Evolutionary conservation across 2,113 vertebrate genomes (phyloP), one percentile per base, ranked within the genome.

Genomic region (Epinephelus cyanopodus): DNA sequence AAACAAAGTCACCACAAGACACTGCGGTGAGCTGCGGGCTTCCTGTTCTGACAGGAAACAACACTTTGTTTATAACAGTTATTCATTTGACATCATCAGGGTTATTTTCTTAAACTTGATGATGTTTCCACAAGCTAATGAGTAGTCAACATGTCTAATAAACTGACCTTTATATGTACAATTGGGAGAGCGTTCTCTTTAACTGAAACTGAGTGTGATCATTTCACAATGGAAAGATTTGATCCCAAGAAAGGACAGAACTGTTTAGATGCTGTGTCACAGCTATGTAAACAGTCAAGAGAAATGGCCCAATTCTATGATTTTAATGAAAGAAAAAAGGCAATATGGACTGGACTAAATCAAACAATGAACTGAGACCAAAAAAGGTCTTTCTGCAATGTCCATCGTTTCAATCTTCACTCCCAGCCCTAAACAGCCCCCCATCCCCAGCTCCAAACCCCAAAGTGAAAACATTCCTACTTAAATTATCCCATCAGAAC

Each of bases 401-500:
- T 80, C 70, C 69, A 83, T 71, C 60, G 72, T 77, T 77, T 85
- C 66, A 79, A 25, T 83, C 77, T 81, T 63, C 50, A 78, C 50
- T 54, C 60, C 19, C 14, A 53, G 29, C 64, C 48, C 72, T 19
- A 13, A 68, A 63, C 58, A 78, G 19, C 52, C 47, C 42, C 58
- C 64, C 48, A 66, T 25, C 63, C 57, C 45, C 33, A 5, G 17
- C 74, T 74, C 56, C 61, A 77, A 79, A 60, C 33, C 88, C 92
- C 74, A 85, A 83, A 89, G 92, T 90, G 89, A 93, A 95, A 87
- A 90, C 94, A 94, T 94, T 95, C 93, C 92, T 71, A 81, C 63
- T 92, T 94, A 94, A 93, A 93, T 95, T 87, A 93, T 91, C 88
- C 71, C 72, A 79, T 80, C 75, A 90, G 89, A 95, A 95, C 92